Evolutionary conservation across 2,888 invertebrate genomes (phyloP).

Genomic region (Nycteola revayana): DNA sequence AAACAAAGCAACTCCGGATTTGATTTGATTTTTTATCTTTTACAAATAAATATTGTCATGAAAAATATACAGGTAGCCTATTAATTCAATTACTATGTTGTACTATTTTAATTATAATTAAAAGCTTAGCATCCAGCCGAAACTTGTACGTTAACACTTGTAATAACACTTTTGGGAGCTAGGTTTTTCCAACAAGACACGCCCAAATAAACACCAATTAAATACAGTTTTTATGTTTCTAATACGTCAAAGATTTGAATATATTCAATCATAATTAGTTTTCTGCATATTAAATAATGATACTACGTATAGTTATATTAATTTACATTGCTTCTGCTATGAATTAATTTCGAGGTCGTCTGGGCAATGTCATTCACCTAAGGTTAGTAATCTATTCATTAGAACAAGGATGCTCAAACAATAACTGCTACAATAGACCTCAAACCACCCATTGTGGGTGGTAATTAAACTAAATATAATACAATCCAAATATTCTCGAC

Average conservation of each 20-base stretch:
- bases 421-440: conserved; percentile 30
- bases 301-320: too few relatives aligned
- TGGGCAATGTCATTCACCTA: conserved; percentile 19
- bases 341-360: conserved; percentile 7
- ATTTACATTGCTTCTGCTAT: neutral
- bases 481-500: conserved; percentile 74
- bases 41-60: conserved; percentile 4
- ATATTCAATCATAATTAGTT: too few relatives aligned
- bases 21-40: conserved; percentile 21
- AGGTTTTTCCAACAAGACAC: too few relatives aligned
- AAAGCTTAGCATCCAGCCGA: too few relatives aligned
- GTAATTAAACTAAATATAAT: conserved; percentile 61
- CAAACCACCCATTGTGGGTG: conserved; percentile 73
- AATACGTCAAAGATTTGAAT: too few relatives aligned
- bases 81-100: too few relatives aligned
- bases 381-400: conserved; percentile 24
- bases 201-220: too few relatives aligned
- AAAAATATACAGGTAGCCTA: neutral
- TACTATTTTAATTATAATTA: too few relatives aligned
- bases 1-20: conserved; percentile 41
- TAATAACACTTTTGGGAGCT: too few relatives aligned
- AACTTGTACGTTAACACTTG: too few relatives aligned
- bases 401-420: conserved; percentile 27
- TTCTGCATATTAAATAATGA: too few relatives aligned
- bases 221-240: too few relatives aligned